These are phyloP conservation scores for Notocelia uddmanniana DNA, from an alignment of 2,888 invertebrate genomes.

Conservation along the genomic window DNA sequence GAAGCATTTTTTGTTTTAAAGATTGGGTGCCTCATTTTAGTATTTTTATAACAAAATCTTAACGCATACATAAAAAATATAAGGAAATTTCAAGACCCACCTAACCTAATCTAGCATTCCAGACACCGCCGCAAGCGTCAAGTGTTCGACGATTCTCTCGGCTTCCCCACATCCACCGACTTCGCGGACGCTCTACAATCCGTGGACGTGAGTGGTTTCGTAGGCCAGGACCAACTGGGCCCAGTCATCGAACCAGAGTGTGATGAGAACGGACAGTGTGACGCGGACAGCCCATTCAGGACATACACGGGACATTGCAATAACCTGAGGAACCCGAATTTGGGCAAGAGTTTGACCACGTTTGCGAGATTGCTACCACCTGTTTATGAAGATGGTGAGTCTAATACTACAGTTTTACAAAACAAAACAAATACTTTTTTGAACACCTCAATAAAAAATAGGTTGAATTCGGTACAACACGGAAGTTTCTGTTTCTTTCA, in stretches of 20 bases:
- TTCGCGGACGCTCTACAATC: constrained; percentile 92
- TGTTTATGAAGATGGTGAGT: constrained; percentile 93
- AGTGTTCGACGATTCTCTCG: constrained; percentile 87
- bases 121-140: constrained; percentile 90
- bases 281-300: constrained; percentile 89
- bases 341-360: constrained; percentile 94
- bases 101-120: constrained; percentile 46
- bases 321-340: constrained; percentile 92
- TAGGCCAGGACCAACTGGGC: constrained; percentile 86
- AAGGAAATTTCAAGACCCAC: too few species aligned
- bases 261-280: constrained; percentile 90
- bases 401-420: too few species aligned
- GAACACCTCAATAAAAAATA: too few species aligned
- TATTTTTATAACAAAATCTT: too few species aligned
- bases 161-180: constrained; percentile 85
- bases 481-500: too few species aligned
- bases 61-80: too few species aligned
- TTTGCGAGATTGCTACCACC: constrained; percentile 94
- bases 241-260: constrained; percentile 89
- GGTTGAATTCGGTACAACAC: too few species aligned
- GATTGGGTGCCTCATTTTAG: too few species aligned
- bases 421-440: too few species aligned
- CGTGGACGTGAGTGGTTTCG: constrained; percentile 90
- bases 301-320: constrained; percentile 95
- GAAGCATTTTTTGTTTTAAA: too few species aligned